These are phyloP conservation scores for Acrobasis suavella DNA, from an alignment of 2,888 invertebrate species.

Conservation along the genomic window DNA sequence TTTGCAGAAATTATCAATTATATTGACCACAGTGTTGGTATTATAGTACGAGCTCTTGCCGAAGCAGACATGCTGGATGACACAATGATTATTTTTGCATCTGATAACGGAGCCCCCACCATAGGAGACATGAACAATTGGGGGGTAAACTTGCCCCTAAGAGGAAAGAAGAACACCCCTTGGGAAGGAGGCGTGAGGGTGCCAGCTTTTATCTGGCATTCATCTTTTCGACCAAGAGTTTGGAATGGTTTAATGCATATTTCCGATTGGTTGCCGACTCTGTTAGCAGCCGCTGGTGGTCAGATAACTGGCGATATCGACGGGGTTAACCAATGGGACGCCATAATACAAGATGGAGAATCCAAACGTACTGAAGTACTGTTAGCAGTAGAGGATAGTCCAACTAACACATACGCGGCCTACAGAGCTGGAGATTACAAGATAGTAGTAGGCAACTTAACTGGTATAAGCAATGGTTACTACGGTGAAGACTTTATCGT, in stretches of 20 bases:
- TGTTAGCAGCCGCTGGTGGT: conserved; percentile 71
- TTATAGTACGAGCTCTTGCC: conserved; percentile 86
- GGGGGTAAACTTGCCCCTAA: conserved; percentile 89
- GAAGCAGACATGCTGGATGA: conserved; percentile 87
- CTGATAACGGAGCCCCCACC: conserved; percentile 94
- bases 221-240: conserved; percentile 83
- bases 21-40: conserved; percentile 91
- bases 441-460: conserved; percentile 82
- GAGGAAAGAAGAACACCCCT: conserved; percentile 90
- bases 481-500: conserved; percentile 61
- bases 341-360: conserved; percentile 73
- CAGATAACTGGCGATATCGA: conserved; percentile 74
- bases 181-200: conserved; percentile 94
- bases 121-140: conserved; percentile 88
- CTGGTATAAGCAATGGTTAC: conserved; percentile 61
- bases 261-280: conserved; percentile 92
- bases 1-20: conserved; percentile 85
- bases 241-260: conserved; percentile 87
- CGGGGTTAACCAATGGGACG: conserved; percentile 87
- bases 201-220: conserved; percentile 87
- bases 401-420: conserved; percentile 76
- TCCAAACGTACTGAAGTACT: conserved; percentile 81
- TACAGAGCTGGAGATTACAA: conserved; percentile 84
- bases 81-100: conserved; percentile 92
- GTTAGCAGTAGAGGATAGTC: conserved; percentile 81